Base-by-base conservation (phyloP, 2,888 invertebrate species). In the Atrina japonica region DNA sequence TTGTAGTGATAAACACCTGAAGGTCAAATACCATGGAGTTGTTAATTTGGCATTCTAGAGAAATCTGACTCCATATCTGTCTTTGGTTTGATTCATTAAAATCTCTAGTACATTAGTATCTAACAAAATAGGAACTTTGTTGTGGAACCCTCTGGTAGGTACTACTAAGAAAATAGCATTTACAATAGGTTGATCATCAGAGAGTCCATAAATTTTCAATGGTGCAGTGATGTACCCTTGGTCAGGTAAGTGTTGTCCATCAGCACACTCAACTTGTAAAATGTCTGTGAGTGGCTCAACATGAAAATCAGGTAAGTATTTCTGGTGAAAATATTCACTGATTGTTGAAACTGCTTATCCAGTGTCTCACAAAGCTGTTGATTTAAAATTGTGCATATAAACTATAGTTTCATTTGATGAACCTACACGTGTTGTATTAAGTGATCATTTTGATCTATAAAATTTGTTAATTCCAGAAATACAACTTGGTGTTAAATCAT, bases 11-110 rank as follows among this genome's bases (percentile, higher is more conserved):
- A 58, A 27, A 58, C 58, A 58, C 23, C 58, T 58, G 23, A 58
- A 58, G n/a, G 58, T 40, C 29, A 58, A 58, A 23, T 35, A 58
- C 58, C 58, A 58, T 9, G 58, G 58, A n/a, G 58, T 58, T 11
- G 16, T 11, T 18, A 58, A 58, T 27, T 5, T n/a, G 11, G 58
- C 9, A 11, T 11, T 40, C 29, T 58, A 40, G 11, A 58, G 40
- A 23, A 40, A 58, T 14, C 40, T 58, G 9, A 27, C 58, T 7
- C 58, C 58, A 18, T 35, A 41, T 14, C 18, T 18, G 11, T 7
- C 23, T 58, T 23, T 58, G 23, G 27, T 27, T 9, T 21, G 23
- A 29, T 7, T 6, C 29, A 58, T 11, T 14, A 40, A 40, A 16
- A 27, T 21, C 14, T 7, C 9, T 7, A 58, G 41, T 35, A 58